Conservation (phyloP, 2,113 vertebrate species). For the Pterocles orientalis region DNA sequence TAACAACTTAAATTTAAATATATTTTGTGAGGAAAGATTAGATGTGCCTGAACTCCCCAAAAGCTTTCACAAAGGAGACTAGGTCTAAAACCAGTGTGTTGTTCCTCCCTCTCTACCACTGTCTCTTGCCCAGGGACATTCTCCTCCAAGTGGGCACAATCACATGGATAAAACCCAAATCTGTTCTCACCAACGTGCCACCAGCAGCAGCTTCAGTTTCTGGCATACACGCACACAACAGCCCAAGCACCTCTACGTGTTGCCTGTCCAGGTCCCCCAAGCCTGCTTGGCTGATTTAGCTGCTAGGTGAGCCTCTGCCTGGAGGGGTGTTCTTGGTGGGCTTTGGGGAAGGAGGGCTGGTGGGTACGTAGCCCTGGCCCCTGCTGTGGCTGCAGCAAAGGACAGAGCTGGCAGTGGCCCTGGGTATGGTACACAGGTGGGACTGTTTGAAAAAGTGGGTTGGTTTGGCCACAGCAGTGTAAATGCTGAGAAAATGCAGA, state of each 20-base stretch:
- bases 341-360: neutral
- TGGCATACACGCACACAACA: fast-evolving
- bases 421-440: neutral
- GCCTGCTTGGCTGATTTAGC: neutral
- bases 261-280: neutral
- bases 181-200: neutral
- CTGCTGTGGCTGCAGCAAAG: neutral
- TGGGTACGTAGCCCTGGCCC: neutral
- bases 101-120: neutral
- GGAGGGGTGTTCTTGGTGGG: neutral
- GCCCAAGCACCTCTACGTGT: fast-evolving
- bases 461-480: neutral
- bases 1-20: neutral
- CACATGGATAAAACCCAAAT: neutral
- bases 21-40: neutral
- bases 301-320: neutral
- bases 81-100: neutral
- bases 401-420: too few relatives aligned
- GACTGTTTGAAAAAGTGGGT: neutral
- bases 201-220: neutral
- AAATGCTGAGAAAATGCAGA: fast-evolving
- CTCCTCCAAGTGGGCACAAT: neutral
- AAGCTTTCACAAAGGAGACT: neutral
- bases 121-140: neutral
- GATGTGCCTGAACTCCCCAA: neutral